Conservation (phyloP, 2,888 invertebrate genomes). For the Germaria angustata region DNA sequence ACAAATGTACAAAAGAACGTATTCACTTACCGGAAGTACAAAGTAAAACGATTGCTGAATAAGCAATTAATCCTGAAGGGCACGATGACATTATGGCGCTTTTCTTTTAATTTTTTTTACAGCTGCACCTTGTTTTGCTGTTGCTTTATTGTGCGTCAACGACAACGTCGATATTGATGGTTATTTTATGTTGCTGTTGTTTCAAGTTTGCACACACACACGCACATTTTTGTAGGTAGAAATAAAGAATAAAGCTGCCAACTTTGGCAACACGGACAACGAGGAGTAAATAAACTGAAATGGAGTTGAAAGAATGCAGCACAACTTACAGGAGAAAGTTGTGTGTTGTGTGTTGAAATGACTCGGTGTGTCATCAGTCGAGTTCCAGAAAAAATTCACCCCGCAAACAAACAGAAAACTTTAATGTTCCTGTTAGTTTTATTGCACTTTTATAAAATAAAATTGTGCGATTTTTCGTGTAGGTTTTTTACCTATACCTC, state of each 20-base stretch:
- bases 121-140: conserved; percentile 66
- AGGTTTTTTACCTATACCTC: background rate
- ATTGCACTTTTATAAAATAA: conserved; percentile 40
- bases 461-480: conserved; percentile 15
- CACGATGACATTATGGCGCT: conserved; percentile 69
- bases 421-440: conserved; percentile 19
- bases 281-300: conserved; percentile 43
- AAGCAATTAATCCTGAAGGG: conserved; percentile 79
- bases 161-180: conserved; percentile 42
- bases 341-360: background rate
- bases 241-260: conserved; percentile 21
- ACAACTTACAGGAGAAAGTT: conserved; percentile 26
- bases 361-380: conserved; percentile 23
- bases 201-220: conserved; percentile 19
- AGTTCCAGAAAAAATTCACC: conserved; percentile 46
- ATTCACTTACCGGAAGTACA: conserved; percentile 80
- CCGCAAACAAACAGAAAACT: conserved; percentile 34
- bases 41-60: conserved; percentile 80
- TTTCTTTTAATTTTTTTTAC: conserved; percentile 24
- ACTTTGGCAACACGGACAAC: background rate
- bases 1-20: conserved; percentile 26
- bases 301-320: conserved; percentile 30
- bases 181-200: conserved; percentile 21
- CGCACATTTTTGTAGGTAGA: background rate
- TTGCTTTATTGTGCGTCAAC: conserved; percentile 12